These are phyloP conservation scores for Diogma glabrata DNA, from an alignment of 2,888 invertebrate genomes.

Conservation along the genomic window DNA sequence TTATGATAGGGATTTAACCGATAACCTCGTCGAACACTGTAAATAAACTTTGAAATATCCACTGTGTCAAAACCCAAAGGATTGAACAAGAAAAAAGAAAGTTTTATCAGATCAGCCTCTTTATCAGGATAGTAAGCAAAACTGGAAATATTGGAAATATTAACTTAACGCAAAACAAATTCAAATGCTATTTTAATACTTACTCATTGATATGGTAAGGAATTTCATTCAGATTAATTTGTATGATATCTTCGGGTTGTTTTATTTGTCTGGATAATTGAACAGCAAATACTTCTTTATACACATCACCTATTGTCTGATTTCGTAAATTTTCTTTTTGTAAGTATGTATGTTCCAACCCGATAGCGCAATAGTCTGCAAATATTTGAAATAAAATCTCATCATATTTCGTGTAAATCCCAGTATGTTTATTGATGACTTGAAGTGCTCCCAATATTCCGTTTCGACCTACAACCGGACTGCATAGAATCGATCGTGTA, in stretches of 20 bases:
- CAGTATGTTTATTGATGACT: conserved; percentile 43
- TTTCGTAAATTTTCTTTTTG: conserved; percentile 21
- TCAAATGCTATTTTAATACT: no score
- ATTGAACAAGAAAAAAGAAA: not conserved
- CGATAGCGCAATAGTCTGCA: conserved; percentile 45
- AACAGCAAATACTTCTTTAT: no score
- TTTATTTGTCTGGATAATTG: no score
- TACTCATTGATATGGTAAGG: no score
- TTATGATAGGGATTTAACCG: conserved; percentile 48
- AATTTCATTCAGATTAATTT: no score
- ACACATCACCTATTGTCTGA: not conserved
- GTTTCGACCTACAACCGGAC: conserved; percentile 41
- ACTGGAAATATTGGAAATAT: no score
- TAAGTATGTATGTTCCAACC: conserved; percentile 41
- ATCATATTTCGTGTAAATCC: conserved; percentile 40
- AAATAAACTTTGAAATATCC: conserved; percentile 33
- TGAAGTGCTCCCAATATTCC: conserved; percentile 46
- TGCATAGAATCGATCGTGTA: conserved; percentile 42
- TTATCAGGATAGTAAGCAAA: not conserved
- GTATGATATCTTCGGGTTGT: no score
- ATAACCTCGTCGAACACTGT: conserved; percentile 40
- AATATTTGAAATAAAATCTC: conserved; percentile 44
- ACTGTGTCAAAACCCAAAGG: conserved; percentile 13
- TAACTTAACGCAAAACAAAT: no score
- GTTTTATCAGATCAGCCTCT: not conserved